Evolutionary conservation across 2,888 invertebrate species (phyloP).

Genomic region (Loripinus fragilis): DNA sequence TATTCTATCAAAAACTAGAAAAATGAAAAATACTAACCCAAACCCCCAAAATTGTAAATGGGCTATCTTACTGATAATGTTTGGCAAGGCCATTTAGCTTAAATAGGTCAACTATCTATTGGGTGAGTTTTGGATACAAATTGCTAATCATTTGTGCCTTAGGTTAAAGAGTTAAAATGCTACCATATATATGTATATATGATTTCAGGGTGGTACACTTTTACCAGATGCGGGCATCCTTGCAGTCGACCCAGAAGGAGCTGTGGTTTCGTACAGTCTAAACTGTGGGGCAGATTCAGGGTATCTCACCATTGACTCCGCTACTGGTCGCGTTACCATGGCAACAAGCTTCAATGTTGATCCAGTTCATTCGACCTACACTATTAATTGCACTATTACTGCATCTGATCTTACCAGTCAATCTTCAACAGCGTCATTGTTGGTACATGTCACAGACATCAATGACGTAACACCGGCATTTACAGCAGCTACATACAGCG

Average conservation of each 20-base stretch:
- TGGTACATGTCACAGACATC: constrained; percentile 41
- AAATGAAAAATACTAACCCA: too few species aligned
- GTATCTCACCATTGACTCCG: constrained; percentile 33
- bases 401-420: constrained; percentile 48
- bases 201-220: constrained; percentile 39
- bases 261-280: constrained; percentile 32
- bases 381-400: constrained; percentile 41
- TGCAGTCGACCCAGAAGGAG: constrained; percentile 40
- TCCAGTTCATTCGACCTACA: constrained; percentile 27
- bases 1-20: too few species aligned
- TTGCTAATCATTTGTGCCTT: too few species aligned
- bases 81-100: too few species aligned
- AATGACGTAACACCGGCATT: constrained; percentile 42
- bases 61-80: too few species aligned
- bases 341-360: constrained; percentile 34
- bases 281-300: constrained; percentile 32
- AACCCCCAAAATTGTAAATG: too few species aligned
- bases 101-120: too few species aligned
- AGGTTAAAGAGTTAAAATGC: too few species aligned
- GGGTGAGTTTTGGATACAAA: too few species aligned
- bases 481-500: constrained; percentile 3
- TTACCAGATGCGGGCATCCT: constrained; percentile 36
- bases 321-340: constrained; percentile 48
- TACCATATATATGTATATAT: too few species aligned
- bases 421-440: constrained; percentile 28